Evolutionary conservation across 2,113 vertebrate species (phyloP).

Genomic region (Phocoena sinus): DNA sequence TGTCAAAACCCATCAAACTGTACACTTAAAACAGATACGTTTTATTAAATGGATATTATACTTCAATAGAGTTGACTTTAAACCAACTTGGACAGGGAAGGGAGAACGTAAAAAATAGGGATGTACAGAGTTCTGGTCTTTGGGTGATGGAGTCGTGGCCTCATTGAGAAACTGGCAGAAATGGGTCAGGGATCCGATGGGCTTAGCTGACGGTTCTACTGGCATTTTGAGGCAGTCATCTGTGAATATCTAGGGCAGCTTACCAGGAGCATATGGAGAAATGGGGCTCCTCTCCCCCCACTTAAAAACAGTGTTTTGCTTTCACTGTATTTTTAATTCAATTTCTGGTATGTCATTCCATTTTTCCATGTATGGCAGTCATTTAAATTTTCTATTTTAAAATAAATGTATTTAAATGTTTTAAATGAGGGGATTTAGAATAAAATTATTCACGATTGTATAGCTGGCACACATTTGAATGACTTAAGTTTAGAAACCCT

Average conservation of each 20-base stretch:
- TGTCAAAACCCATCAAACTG: neutral
- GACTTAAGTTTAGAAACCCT: neutral
- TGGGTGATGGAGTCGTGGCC: neutral
- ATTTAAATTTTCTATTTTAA: neutral
- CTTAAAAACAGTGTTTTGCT: neutral
- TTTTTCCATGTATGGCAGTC: neutral
- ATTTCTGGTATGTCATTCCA: neutral
- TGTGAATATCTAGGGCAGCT: neutral
- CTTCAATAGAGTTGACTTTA: neutral
- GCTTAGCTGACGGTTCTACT: neutral
- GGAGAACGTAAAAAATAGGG: neutral
- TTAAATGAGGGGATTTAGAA: neutral
- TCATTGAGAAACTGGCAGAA: neutral
- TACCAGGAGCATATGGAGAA: neutral
- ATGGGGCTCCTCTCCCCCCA: neutral
- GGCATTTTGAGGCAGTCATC: neutral
- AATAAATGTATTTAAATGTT: neutral
- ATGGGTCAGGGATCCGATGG: neutral
- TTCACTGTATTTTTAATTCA: neutral
- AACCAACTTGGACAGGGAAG: neutral
- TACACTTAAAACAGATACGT: neutral
- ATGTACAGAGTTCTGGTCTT: neutral
- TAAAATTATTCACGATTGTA: neutral
- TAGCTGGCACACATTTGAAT: neutral
- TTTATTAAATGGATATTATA: neutral